Evolutionary conservation across 2,797 vertebrate genomes (phyloP).

Genomic region (Scomberomorus guttatus): DNA sequence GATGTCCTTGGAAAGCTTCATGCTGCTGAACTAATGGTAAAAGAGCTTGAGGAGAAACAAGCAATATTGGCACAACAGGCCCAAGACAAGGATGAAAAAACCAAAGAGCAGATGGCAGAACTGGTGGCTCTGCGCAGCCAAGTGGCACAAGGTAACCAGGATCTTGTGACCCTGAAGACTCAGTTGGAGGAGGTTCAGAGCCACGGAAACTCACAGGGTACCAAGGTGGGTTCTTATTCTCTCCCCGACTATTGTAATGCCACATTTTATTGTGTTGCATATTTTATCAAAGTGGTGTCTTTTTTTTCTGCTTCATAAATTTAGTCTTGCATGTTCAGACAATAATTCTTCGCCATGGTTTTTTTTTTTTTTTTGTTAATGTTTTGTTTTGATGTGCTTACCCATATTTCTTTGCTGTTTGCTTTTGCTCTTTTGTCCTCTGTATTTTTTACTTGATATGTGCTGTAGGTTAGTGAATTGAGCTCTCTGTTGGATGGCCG

Average conservation of each 20-base stretch:
- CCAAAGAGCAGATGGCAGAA: slow-evolving; percentile 88
- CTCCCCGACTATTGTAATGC: slow-evolving; percentile 7
- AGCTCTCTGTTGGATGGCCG: slow-evolving; percentile 87
- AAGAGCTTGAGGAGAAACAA: slow-evolving; percentile 91
- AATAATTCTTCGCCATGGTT: not conserved
- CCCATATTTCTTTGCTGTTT: slow-evolving; percentile 41
- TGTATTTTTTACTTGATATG: slow-evolving; percentile 33
- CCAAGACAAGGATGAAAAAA: slow-evolving; percentile 86
- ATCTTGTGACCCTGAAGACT: slow-evolving; percentile 87
- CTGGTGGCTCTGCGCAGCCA: slow-evolving; percentile 87
- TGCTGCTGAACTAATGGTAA: slow-evolving; percentile 91
- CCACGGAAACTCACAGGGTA: slow-evolving; percentile 85
- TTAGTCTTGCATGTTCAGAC: not conserved
- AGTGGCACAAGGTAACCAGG: slow-evolving; percentile 90
- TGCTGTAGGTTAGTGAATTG: slow-evolving; percentile 88
- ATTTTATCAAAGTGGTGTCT: not conserved
- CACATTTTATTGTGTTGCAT: slow-evolving; percentile 2
- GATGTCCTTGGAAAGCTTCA: slow-evolving; percentile 95
- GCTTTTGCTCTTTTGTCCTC: slow-evolving; percentile 28
- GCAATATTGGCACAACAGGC: slow-evolving; percentile 82
- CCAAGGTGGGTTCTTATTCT: slow-evolving; percentile 88
- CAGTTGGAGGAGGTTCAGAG: slow-evolving; percentile 87
- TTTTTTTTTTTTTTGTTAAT: not conserved
- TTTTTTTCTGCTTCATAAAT: not conserved
- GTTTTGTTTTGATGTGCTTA: slow-evolving; percentile 52